Percentiles rank a stretch among this genome's conserved stretches.
phyloP scores from a whole-genome alignment of 1,140 invertebrate species.

The Luehdorfia chinensis region DNA sequence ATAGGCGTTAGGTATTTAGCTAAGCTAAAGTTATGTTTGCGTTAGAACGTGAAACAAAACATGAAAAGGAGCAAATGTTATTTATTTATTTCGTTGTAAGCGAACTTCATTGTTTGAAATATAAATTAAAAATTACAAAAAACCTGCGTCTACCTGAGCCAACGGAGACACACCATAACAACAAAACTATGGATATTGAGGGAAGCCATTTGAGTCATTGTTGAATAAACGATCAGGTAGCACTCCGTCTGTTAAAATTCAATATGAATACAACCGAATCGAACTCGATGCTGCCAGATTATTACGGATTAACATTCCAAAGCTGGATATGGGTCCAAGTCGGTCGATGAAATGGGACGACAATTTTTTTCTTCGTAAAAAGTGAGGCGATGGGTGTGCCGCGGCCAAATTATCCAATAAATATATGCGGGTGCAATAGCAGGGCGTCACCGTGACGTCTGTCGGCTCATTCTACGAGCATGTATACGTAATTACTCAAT shows the following conservation, averaged over 20 bases:
- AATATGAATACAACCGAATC: constrained; percentile 43
- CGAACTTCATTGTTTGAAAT: too few relatives aligned
- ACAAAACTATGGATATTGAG: constrained; percentile 46
- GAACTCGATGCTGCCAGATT: constrained; percentile 38
- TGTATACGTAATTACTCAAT: too few relatives aligned
- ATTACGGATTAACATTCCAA: constrained; percentile 68
- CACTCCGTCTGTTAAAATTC: constrained; percentile 55
- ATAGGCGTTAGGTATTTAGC: neutral
- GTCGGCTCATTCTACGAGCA: neutral
- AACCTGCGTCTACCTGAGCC: constrained; percentile 33
- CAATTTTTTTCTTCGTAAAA: constrained; percentile 42
- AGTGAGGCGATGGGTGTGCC: constrained; percentile 25
- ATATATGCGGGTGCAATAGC: constrained; percentile 51
- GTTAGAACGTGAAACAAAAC: too few relatives aligned
- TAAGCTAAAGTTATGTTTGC: neutral
- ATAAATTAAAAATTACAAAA: neutral
- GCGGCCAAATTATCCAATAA: constrained; percentile 60
- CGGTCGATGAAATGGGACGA: constrained; percentile 37
- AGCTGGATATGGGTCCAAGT: constrained; percentile 30
- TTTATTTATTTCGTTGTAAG: constrained; percentile 15
- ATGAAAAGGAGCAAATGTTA: neutral
- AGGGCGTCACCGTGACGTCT: neutral
- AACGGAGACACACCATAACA: constrained; percentile 27
- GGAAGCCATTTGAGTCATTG: constrained; percentile 54
- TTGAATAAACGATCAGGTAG: constrained; percentile 65